Percentiles rank a stretch among this genome's conserved stretches.
Conservation (phyloP, 2,113 vertebrate genomes). For the Motacilla tschutschensis region DNA sequence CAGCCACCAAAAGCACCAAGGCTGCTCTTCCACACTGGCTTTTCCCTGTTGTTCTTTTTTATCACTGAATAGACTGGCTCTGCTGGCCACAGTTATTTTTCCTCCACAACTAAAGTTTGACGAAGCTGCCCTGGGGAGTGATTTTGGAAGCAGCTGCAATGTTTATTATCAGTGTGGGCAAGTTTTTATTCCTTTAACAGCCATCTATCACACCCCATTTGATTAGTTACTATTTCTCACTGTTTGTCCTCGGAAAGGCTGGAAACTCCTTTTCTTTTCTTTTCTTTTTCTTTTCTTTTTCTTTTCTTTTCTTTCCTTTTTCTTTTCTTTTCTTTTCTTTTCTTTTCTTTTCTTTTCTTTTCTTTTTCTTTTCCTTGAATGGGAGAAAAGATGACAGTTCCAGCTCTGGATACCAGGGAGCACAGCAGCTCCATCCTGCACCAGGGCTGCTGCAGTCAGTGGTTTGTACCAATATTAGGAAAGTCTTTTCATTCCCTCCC, state of each 20-base stretch:
- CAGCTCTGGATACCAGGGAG: neutral
- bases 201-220: neutral
- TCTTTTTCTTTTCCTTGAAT: neutral
- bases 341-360: neutral
- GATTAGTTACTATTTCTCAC: neutral
- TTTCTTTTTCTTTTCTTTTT: neutral
- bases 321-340: too few species aligned
- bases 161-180: neutral
- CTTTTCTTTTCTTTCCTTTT: too few species aligned
- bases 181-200: constrained; percentile 16
- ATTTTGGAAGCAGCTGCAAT: constrained; percentile 18
- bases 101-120: neutral
- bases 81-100: neutral
- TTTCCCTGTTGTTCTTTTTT: neutral
- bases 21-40: neutral
- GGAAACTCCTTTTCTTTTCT: neutral
- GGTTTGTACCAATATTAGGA: rapidly evolving
- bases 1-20: neutral
- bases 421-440: neutral
- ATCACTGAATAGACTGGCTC: neutral
- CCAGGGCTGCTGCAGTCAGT: rapidly evolving
- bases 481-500: neutral
- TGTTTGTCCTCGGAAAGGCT: neutral
- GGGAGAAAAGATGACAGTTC: neutral
- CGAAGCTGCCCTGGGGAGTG: neutral